Evolutionary conservation across 1,140 invertebrate genomes (phyloP).

Genomic region (Bombus vancouverensis): DNA sequence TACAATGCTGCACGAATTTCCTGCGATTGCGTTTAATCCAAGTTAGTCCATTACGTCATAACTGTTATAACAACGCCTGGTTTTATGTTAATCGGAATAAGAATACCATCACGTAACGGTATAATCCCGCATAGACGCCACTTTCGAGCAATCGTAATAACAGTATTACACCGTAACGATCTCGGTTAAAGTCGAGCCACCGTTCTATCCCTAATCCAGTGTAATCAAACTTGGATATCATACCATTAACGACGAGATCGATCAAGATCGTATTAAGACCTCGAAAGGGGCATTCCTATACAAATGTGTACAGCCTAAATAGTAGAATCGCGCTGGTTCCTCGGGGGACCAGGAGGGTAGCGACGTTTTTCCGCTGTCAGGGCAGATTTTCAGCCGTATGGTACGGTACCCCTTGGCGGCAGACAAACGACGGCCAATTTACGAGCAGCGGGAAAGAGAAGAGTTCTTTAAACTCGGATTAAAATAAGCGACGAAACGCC

Average conservation of each 20-base stretch:
- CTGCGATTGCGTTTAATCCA: no score
- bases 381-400: conserved; percentile 32
- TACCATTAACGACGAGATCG: neutral
- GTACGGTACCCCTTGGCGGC: conserved; percentile 38
- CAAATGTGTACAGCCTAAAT: conserved; percentile 38
- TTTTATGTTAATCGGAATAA: neutral
- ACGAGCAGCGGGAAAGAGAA: conserved; percentile 60
- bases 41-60: no score
- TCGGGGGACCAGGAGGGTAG: neutral
- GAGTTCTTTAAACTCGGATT: conserved; percentile 78
- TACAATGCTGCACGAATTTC: neutral
- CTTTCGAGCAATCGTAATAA: neutral
- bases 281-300: neutral
- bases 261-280: neutral
- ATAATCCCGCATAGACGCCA: neutral
- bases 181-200: neutral
- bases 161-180: neutral
- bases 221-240: neutral
- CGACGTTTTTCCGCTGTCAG: neutral
- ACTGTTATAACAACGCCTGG: no score
- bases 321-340: conserved; percentile 2
- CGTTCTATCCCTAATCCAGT: neutral
- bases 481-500: conserved; percentile 67
- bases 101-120: neutral
- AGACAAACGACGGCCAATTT: conserved; percentile 80